These are phyloP conservation scores for Brachystomella parvula DNA, from an alignment of 1,140 invertebrate species.

Conservation along the genomic window DNA sequence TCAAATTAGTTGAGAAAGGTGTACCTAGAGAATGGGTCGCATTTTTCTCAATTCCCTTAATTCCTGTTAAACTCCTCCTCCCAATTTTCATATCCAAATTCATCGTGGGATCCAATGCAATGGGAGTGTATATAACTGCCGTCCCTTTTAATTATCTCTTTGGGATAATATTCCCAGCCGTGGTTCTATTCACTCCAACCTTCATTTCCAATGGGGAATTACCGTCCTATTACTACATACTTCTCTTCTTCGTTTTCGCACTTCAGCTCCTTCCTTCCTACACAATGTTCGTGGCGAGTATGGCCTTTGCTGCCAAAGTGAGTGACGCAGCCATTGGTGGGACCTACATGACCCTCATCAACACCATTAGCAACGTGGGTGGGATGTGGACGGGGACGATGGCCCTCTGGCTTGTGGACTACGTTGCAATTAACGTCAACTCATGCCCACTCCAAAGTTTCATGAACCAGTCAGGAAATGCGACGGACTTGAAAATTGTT, in stretches of 20 bases:
- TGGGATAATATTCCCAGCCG: neutral
- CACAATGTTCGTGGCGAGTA: constrained; percentile 53
- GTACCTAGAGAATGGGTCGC: constrained; percentile 5
- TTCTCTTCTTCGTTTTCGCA: neutral
- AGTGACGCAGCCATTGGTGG: constrained; percentile 59
- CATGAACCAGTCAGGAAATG: neutral
- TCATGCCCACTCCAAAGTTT: constrained; percentile 11
- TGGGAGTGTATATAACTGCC: constrained; percentile 8
- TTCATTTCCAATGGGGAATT: neutral
- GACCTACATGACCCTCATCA: constrained; percentile 62
- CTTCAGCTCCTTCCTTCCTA: constrained; percentile 39
- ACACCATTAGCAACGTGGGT: constrained; percentile 57
- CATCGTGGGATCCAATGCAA: constrained; percentile 1
- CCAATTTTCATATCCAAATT: neutral
- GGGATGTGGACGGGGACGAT: constrained; percentile 57
- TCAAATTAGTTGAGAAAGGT: constrained; percentile 7
- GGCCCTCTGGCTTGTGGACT: constrained; percentile 51
- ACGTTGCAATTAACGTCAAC: constrained; percentile 5
- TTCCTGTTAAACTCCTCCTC: neutral
- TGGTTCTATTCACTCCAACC: neutral
- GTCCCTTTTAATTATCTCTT: neutral
- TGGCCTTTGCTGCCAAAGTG: constrained; percentile 55
- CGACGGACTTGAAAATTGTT: neutral
- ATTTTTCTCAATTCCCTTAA: neutral
- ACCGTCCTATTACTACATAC: neutral